Percentiles rank a stretch among this genome's conserved stretches.
Evolutionary conservation across 2,113 vertebrate species (phyloP).

Genomic region (Fregata magnificens): DNA sequence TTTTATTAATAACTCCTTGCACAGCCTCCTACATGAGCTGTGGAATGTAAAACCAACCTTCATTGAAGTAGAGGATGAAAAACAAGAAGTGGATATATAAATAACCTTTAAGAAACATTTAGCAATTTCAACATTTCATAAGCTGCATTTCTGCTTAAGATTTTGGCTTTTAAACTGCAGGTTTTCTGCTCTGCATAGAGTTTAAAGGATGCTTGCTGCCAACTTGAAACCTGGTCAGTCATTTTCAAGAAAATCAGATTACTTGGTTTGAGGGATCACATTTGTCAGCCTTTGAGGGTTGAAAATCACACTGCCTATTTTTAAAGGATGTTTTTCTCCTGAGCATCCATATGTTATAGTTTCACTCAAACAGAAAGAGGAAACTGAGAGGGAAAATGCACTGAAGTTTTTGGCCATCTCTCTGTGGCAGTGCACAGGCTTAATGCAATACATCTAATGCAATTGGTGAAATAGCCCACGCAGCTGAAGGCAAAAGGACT

Average conservation of each 20-base stretch:
- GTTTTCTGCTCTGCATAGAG: background rate
- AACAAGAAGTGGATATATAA: background rate
- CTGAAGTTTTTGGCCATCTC: background rate
- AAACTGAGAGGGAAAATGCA: background rate
- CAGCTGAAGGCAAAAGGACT: background rate
- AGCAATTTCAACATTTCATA: background rate
- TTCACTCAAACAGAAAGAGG: background rate
- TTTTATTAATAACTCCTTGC: conserved; percentile 21
- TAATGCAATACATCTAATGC: background rate
- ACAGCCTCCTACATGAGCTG: background rate
- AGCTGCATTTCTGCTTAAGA: background rate
- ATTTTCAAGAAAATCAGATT: background rate
- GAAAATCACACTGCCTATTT: background rate
- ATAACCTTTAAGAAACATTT: background rate
- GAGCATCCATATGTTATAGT: background rate
- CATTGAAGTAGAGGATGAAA: background rate
- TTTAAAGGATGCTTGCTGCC: background rate
- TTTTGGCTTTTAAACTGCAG: background rate
- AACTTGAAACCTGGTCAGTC: background rate
- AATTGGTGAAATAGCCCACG: rapidly evolving
- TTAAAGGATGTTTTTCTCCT: background rate
- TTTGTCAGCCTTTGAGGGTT: background rate
- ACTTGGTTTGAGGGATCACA: background rate
- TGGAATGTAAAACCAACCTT: background rate
- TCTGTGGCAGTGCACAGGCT: background rate